Percentiles rank a stretch among this genome's conserved stretches.
Evolutionary conservation across 2,797 vertebrate genomes (phyloP).

Genomic region (Pelodytes ibericus): DNA sequence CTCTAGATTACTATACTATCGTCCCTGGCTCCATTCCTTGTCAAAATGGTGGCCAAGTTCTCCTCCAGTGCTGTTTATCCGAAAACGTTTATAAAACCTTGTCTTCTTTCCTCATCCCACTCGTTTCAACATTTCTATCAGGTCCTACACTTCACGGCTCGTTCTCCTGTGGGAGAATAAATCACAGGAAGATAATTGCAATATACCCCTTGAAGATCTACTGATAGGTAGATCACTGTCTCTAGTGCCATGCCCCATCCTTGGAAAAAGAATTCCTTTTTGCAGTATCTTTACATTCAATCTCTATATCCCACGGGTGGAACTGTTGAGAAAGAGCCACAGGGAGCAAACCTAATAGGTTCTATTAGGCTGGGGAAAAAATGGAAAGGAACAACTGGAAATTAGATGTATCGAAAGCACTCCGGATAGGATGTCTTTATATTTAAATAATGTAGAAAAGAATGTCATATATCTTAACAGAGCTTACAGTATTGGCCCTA

Average conservation of each 20-base stretch:
- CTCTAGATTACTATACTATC: constrained; percentile 27
- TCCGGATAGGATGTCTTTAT: too few species aligned
- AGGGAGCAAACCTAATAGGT: background rate
- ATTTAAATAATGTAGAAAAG: too few species aligned
- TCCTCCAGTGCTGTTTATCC: constrained; percentile 1
- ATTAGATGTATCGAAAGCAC: too few species aligned
- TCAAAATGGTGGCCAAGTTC: background rate
- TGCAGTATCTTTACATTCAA: background rate
- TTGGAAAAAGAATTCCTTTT: background rate
- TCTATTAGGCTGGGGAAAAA: background rate
- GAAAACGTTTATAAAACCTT: background rate
- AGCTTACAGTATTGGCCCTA: too few species aligned
- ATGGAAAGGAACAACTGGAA: too few species aligned
- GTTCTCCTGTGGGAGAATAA: background rate
- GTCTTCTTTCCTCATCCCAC: background rate
- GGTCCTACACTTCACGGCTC: background rate
- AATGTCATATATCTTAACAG: too few species aligned
- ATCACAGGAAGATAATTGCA: background rate
- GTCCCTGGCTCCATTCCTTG: constrained; percentile 1
- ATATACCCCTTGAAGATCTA: background rate
- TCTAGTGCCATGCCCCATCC: background rate
- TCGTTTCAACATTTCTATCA: background rate
- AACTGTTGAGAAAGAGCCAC: too few species aligned
- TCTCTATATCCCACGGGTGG: background rate
- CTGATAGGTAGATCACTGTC: background rate